Percentiles rank a stretch among this genome's conserved stretches.
phyloP scores from a whole-genome alignment of 2,797 vertebrate genomes.

The Danio kyathit region DNA sequence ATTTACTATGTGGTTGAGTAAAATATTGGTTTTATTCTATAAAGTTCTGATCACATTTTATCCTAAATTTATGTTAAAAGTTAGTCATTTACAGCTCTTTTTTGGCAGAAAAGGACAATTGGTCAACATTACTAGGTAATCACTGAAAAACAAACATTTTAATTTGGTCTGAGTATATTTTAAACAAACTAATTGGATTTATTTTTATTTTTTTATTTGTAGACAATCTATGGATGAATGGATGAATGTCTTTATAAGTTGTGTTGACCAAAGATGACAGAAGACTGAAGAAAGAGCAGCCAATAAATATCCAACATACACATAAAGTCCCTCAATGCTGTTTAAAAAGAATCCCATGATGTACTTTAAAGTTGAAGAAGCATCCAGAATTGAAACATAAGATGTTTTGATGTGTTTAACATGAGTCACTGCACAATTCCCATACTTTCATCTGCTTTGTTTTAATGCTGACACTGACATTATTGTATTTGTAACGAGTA shows the following conservation, averaged over 20 bases:
- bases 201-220: neutral
- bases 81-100: too few relatives aligned
- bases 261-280: neutral
- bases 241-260: neutral
- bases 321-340: neutral
- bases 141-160: too few relatives aligned
- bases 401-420: neutral
- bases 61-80: too few relatives aligned
- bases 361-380: neutral
- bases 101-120: too few relatives aligned
- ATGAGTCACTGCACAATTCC: neutral
- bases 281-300: neutral
- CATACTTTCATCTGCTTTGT: neutral
- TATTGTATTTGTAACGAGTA: neutral
- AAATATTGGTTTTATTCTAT: too few relatives aligned
- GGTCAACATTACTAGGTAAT: too few relatives aligned
- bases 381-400: neutral
- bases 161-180: too few relatives aligned
- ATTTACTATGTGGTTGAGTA: too few relatives aligned
- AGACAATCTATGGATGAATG: neutral
- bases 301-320: neutral
- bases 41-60: too few relatives aligned
- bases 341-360: neutral
- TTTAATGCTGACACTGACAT: neutral
- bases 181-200: too few relatives aligned